Percentiles rank a stretch among this genome's conserved stretches.
Conservation (phyloP, 2,113 vertebrate species). For the Zosterops hypoxanthus region DNA sequence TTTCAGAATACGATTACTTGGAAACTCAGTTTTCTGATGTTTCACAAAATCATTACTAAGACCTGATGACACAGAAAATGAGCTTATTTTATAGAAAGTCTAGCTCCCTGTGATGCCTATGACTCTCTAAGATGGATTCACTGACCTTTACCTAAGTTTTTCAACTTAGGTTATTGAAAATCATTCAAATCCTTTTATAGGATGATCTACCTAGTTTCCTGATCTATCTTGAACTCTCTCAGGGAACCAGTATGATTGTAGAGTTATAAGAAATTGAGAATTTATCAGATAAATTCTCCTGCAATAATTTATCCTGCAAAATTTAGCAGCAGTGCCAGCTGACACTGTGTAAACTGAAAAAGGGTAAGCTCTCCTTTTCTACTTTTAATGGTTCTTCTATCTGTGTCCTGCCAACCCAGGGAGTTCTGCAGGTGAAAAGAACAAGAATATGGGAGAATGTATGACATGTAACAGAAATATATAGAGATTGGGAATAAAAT, state of each 20-base stretch:
- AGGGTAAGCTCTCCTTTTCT: neutral
- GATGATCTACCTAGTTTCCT: neutral
- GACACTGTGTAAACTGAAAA: neutral
- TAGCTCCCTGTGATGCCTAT: neutral
- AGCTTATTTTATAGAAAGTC: neutral
- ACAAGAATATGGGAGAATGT: neutral
- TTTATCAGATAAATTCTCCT: neutral
- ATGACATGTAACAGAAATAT: neutral
- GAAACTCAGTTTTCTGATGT: neutral
- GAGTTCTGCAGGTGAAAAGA: neutral
- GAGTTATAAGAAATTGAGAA: neutral
- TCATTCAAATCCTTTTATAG: neutral
- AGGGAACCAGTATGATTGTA: neutral
- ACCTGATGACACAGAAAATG: neutral
- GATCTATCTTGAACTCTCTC: neutral
- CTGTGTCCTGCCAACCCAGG: neutral
- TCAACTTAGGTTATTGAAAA: neutral
- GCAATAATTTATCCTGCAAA: neutral
- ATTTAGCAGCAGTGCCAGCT: neutral
- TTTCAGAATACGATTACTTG: neutral
- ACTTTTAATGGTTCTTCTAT: neutral
- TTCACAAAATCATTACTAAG: neutral
- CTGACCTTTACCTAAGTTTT: neutral
- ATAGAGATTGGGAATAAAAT: neutral
- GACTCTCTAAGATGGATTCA: neutral